A percentile compares a stretch with the other conserved stretches of the same genome.
phyloP scores from a whole-genome alignment of 2,113 vertebrate species.

The Dendrocopos noguchii region DNA sequence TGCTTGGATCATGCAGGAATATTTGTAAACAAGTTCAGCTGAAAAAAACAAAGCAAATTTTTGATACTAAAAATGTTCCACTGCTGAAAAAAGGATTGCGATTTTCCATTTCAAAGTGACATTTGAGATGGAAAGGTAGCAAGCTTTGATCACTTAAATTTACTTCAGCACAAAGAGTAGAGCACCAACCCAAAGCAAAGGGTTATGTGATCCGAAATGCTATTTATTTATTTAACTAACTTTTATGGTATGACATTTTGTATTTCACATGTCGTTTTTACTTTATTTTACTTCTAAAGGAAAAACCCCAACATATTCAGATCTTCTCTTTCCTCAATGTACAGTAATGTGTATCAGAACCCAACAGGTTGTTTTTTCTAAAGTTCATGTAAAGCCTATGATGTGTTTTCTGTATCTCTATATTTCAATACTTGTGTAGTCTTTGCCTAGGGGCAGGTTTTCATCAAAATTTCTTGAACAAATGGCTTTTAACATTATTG shows the following conservation, averaged over 20 bases:
- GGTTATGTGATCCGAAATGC: neutral
- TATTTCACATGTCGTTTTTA: neutral
- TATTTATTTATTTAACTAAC: neutral
- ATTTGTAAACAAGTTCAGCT: neutral
- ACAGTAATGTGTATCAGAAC: neutral
- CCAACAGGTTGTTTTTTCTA: neutral
- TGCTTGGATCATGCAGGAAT: neutral
- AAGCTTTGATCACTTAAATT: neutral
- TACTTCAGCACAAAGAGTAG: neutral
- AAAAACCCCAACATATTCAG: neutral
- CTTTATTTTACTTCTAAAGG: neutral
- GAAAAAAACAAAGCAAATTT: neutral
- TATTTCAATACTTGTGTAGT: neutral
- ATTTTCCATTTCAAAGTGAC: neutral
- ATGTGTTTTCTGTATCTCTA: constrained; percentile 21
- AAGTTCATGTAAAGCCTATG: neutral
- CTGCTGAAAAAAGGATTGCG: neutral
- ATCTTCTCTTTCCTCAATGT: neutral
- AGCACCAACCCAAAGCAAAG: neutral
- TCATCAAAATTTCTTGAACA: constrained; percentile 34
- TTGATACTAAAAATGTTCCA: neutral
- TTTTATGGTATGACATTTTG: neutral
- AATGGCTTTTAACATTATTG: constrained; percentile 6
- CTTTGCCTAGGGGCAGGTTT: constrained; percentile 37
- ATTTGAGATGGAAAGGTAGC: neutral